Evolutionary conservation across 2,797 vertebrate genomes (phyloP).

Genomic region (Phylloscopus collybita): DNA sequence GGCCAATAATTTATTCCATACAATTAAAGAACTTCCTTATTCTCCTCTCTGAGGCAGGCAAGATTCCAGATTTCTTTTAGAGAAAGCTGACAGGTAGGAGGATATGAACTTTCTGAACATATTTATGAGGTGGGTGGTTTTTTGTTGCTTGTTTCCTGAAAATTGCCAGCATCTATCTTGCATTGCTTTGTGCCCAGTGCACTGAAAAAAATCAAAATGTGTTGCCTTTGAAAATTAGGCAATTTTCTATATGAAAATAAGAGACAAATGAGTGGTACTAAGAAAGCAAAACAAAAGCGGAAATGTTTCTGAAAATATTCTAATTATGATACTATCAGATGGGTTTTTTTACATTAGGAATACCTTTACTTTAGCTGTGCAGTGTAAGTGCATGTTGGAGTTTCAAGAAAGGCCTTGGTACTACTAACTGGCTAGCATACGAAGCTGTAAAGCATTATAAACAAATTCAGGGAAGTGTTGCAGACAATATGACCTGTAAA

Average conservation of each 20-base stretch:
- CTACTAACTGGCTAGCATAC: background rate
- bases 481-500: conserved; percentile 2
- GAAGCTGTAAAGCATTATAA: background rate
- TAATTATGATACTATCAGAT: background rate
- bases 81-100: background rate
- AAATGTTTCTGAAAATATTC: conserved; percentile 6
- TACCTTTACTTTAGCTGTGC: conserved; percentile 26
- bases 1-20: conserved; percentile 10
- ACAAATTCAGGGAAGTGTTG: background rate
- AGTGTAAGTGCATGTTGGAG: conserved; percentile 3
- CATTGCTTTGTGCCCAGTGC: conserved; percentile 14
- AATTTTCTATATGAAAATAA: conserved; percentile 15
- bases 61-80: conserved; percentile 21
- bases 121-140: background rate
- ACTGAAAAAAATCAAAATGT: background rate
- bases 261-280: background rate
- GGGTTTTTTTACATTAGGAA: conserved; percentile 10
- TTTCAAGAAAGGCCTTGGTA: conserved; percentile 12
- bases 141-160: background rate
- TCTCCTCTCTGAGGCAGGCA: conserved; percentile 35
- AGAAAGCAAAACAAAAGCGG: background rate
- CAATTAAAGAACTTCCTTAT: background rate
- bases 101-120: background rate
- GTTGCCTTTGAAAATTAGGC: background rate
- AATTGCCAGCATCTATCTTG: conserved; percentile 7